Percentiles rank a stretch among this genome's conserved stretches.
phyloP scores from a whole-genome alignment of 2,888 invertebrate species.

The Eupithecia pulchellata region DNA sequence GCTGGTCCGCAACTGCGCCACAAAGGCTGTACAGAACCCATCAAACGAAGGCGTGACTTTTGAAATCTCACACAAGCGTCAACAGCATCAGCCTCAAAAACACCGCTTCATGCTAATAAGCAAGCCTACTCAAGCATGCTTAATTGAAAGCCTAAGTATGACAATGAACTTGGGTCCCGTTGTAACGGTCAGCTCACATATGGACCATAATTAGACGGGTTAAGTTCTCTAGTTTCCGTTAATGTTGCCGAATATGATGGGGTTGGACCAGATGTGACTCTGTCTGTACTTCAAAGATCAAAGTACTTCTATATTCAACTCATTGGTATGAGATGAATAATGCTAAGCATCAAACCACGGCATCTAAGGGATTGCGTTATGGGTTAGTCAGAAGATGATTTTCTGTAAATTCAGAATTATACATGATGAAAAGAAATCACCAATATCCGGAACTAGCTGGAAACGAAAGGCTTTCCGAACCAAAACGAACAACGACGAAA shows the following conservation, averaged over 20 bases:
- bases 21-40: background rate
- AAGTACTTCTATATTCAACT: background rate
- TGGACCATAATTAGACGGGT: conserved; percentile 59
- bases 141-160: conserved; percentile 57
- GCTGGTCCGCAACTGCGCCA: background rate
- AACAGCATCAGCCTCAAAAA: conserved; percentile 30
- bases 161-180: conserved; percentile 57
- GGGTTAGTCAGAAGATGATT: too few relatives aligned
- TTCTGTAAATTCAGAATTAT: too few relatives aligned
- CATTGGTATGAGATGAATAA: background rate
- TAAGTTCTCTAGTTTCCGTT: conserved; percentile 37
- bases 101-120: conserved; percentile 35
- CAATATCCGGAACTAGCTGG: too few relatives aligned
- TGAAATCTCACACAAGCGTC: conserved; percentile 21
- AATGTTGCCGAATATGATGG: conserved; percentile 31
- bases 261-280: conserved; percentile 3
- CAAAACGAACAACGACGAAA: too few relatives aligned
- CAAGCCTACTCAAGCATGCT: conserved; percentile 45
- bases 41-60: conserved; percentile 14
- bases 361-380: too few relatives aligned
- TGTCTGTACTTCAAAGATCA: background rate
- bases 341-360: too few relatives aligned
- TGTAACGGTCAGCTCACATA: conserved; percentile 56
- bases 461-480: too few relatives aligned
- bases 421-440: too few relatives aligned